Base-by-base conservation (phyloP, 2,113 vertebrate species). In the Cichladusa arquata region DNA sequence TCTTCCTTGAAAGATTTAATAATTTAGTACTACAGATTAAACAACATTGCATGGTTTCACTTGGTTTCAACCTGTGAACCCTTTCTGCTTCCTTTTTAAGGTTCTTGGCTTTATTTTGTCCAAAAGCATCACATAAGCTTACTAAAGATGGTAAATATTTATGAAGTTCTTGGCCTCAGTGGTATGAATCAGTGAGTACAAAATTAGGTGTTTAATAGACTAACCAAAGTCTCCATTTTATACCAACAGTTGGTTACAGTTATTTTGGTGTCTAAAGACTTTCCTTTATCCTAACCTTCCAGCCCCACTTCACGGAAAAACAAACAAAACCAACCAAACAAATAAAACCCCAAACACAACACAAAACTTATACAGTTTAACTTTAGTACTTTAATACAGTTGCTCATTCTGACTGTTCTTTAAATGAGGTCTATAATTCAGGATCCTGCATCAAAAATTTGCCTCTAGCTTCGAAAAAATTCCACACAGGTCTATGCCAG, bases 61-160 rank as follows among this genome's bases (percentile, higher is more conserved):
- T 14, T 80, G 12, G n/a, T 72, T 97, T 90, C 73, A 95, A 91
- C 73, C 82, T 66, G 24, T 77, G 71, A 92, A 83, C 17, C 12
- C 23, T 91, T 91, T 95, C 50, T 73, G 31, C 29, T 72, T 47
- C 47, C 34, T 85, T 89, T 81, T 79, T 81, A 74, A 93, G 57
- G 36, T 88, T 91, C 87, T 64, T 93, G 8, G 65, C 25, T 91
- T 90, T 82, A 73, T 94, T 97, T 95, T 95, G 57, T 51, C 54
- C 79, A 36, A 60, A 94, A 86, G 65, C 79, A 57, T 87, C 81
- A 79, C 65, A 89, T 8, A 81, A 92, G 70, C 73, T 91, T 84
- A 76, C 83, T 69, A 42, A 93, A 86, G 28, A 89, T 61, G 51
- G n/a, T 79, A 95, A 93, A 93, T 92, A 97, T 89, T 91, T 92